Conservation (phyloP, 2,888 invertebrate species). For the Tuberolachnus salignus region DNA sequence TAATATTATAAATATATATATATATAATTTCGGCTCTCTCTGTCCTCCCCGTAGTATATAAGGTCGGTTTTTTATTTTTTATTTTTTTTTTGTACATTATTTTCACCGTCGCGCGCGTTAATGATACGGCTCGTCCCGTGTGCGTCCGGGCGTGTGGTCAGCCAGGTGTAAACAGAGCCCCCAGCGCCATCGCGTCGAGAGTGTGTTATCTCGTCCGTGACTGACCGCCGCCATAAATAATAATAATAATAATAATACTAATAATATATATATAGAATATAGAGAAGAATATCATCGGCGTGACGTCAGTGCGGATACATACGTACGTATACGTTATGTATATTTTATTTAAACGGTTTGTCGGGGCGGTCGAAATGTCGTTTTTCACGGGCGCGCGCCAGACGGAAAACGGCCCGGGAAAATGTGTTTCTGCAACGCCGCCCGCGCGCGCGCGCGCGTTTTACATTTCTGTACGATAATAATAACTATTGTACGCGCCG, state of each 20-base stretch:
- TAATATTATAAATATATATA: too few relatives aligned
- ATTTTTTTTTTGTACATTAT: background rate
- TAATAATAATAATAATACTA: too few relatives aligned
- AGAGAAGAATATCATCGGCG: too few relatives aligned
- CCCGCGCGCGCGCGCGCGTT: too few relatives aligned
- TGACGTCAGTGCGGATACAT: too few relatives aligned
- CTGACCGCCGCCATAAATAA: slow-evolving; percentile 48
- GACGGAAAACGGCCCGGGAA: too few relatives aligned
- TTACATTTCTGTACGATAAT: too few relatives aligned
- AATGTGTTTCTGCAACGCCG: too few relatives aligned
- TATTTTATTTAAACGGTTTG: too few relatives aligned
- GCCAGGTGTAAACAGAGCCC: slow-evolving; percentile 47
- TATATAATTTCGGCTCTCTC: background rate
- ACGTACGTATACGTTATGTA: too few relatives aligned
- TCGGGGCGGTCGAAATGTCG: background rate
- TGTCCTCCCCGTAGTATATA: background rate
- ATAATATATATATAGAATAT: too few relatives aligned
- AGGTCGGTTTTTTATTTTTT: background rate
- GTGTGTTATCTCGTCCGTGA: slow-evolving; percentile 52
- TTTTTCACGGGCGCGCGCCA: too few relatives aligned
- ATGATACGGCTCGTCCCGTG: background rate
- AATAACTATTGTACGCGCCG: background rate
- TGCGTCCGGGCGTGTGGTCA: slow-evolving; percentile 18
- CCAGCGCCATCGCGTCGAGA: slow-evolving; percentile 45
- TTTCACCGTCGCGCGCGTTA: slow-evolving; percentile 15